Conservation (phyloP, 2,797 vertebrate genomes). For the Onychomys leucogaster region DNA sequence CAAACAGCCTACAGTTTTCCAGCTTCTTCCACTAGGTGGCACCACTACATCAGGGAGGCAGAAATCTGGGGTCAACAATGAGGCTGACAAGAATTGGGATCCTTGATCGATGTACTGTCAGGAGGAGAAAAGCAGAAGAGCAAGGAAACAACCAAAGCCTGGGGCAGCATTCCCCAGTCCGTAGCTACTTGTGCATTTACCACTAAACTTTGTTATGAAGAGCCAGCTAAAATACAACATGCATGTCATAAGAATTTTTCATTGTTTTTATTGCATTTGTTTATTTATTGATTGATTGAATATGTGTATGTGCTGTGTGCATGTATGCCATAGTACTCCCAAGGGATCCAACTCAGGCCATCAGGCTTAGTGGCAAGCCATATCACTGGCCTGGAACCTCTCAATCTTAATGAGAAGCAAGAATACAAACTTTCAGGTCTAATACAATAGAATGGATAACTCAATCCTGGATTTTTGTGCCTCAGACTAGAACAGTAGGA, state of each 20-base stretch:
- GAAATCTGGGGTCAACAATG: background rate
- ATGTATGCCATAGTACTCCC: background rate
- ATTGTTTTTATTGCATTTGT: background rate
- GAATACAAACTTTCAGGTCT: background rate
- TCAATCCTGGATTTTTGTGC: background rate
- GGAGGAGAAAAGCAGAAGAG: background rate
- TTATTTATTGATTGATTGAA: background rate
- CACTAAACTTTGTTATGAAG: background rate
- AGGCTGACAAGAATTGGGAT: background rate
- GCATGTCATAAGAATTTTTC: background rate
- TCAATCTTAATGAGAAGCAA: background rate
- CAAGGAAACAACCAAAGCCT: background rate
- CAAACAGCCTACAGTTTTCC: background rate
- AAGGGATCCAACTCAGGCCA: background rate
- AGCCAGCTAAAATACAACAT: background rate
- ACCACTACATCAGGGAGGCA: conserved; percentile 59
- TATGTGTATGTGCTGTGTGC: background rate
- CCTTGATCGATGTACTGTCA: background rate
- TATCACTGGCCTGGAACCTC: background rate
- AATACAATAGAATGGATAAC: background rate
- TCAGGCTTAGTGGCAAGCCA: background rate
- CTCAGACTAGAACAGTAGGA: background rate
- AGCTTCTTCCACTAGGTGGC: conserved; percentile 70
- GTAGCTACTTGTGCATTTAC: background rate
- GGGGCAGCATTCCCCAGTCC: background rate